phyloP scores from a whole-genome alignment of 2,888 invertebrate species.

The Nipponacmea schrenckii region DNA sequence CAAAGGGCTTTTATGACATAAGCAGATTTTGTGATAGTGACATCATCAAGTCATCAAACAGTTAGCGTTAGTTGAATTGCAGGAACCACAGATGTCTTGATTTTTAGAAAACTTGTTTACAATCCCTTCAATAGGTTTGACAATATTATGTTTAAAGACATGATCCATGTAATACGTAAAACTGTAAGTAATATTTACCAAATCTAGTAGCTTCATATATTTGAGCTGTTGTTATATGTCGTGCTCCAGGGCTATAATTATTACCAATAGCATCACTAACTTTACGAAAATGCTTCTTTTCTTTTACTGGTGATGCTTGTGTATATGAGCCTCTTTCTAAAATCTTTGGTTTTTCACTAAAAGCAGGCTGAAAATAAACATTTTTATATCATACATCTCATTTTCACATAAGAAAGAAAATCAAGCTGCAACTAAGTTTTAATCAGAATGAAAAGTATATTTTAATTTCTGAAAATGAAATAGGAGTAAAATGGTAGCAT shows the following conservation, averaged over 20 bases:
- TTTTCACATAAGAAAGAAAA: not conserved
- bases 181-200: conserved; percentile 53
- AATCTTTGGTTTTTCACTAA: conserved; percentile 61
- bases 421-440: too few species aligned
- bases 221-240: conserved; percentile 58
- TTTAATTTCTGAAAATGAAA: too few species aligned
- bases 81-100: too few species aligned
- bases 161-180: too few species aligned
- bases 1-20: too few species aligned
- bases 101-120: too few species aligned
- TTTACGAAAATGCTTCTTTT: conserved; percentile 57
- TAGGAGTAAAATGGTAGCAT: too few species aligned
- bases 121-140: too few species aligned
- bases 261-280: conserved; percentile 66
- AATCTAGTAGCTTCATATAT: conserved; percentile 60
- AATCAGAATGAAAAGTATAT: too few species aligned
- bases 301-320: conserved; percentile 63
- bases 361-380: conserved; percentile 53
- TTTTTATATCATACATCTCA: not conserved
- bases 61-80: too few species aligned
- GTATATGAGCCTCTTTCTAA: conserved; percentile 63
- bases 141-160: not conserved
- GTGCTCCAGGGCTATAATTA: conserved; percentile 65
- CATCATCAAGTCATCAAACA: too few species aligned
- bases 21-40: too few species aligned